Evolutionary conservation across 2,888 invertebrate genomes (phyloP).

Genomic region (Cephus nigrinus): DNA sequence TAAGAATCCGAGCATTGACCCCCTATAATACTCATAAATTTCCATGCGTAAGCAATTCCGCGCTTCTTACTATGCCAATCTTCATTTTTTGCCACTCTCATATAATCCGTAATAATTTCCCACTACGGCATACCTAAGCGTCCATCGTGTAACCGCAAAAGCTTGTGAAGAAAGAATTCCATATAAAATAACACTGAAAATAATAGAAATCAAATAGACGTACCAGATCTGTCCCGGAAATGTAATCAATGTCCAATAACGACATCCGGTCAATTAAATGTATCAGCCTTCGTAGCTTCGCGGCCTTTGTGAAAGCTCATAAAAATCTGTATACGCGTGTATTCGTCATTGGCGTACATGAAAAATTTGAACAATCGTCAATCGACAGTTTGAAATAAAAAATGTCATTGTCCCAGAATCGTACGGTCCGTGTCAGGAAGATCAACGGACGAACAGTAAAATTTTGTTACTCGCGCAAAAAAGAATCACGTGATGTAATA

Average conservation of each 20-base stretch:
- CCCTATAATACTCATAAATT: background rate
- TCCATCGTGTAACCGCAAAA: background rate
- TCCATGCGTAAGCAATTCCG: background rate
- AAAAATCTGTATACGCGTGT: background rate
- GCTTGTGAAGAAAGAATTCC: background rate
- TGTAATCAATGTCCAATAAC: background rate
- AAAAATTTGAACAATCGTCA: background rate
- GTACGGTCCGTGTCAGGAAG: background rate
- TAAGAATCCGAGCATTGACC: background rate
- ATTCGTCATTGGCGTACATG: background rate
- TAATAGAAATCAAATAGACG: background rate
- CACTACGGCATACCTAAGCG: background rate
- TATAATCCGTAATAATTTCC: background rate
- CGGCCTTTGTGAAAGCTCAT: background rate
- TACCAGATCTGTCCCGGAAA: background rate
- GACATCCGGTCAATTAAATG: background rate
- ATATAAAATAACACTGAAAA: background rate
- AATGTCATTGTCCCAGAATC: background rate
- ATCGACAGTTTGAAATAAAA: background rate
- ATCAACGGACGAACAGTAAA: background rate
- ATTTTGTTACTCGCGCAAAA: background rate
- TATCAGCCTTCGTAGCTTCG: background rate
- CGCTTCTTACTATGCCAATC: background rate
- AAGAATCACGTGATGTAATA: background rate
- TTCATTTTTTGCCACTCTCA: background rate